Evolutionary conservation across 2,797 vertebrate genomes (phyloP).

Genomic region (Etheostoma perlongum): DNA sequence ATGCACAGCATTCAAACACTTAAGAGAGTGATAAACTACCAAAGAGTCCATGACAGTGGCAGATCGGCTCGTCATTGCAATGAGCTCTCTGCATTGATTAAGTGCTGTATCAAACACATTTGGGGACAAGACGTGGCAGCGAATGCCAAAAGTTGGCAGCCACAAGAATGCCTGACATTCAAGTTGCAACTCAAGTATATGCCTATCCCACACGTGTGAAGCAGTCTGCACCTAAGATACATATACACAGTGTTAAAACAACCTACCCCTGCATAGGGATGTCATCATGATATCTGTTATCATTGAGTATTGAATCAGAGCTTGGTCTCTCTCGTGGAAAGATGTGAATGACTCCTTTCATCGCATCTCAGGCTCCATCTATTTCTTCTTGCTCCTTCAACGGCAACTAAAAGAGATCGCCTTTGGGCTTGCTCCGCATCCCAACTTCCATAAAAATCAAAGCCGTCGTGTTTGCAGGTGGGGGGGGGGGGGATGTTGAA

Average conservation of each 20-base stretch:
- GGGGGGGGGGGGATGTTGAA: constrained; percentile 12
- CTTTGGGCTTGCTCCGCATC: constrained; percentile 65
- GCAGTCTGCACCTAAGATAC: constrained; percentile 15
- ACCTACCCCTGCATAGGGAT: constrained; percentile 76
- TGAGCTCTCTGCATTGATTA: constrained; percentile 49
- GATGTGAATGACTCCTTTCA: constrained; percentile 69
- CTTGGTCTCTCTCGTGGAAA: constrained; percentile 41
- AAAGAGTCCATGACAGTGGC: constrained; percentile 38
- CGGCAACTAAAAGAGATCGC: constrained; percentile 59
- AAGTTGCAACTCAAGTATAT: background rate
- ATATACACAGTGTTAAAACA: constrained; percentile 33
- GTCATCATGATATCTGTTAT: constrained; percentile 71
- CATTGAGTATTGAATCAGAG: constrained; percentile 53
- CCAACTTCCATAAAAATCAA: constrained; percentile 65
- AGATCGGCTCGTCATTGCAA: constrained; percentile 40
- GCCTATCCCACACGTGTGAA: constrained; percentile 4
- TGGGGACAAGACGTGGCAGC: constrained; percentile 1
- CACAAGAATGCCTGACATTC: constrained; percentile 19
- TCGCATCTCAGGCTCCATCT: constrained; percentile 52
- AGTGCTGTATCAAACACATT: constrained; percentile 45
- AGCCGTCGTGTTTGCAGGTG: constrained; percentile 51
- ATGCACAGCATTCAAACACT: constrained; percentile 32
- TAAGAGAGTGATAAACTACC: constrained; percentile 36
- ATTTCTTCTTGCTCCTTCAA: constrained; percentile 44
- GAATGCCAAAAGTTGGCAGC: constrained; percentile 40